These are phyloP conservation scores for Cnemophilus loriae DNA, from an alignment of 2,113 vertebrate species.

Conservation along the genomic window DNA sequence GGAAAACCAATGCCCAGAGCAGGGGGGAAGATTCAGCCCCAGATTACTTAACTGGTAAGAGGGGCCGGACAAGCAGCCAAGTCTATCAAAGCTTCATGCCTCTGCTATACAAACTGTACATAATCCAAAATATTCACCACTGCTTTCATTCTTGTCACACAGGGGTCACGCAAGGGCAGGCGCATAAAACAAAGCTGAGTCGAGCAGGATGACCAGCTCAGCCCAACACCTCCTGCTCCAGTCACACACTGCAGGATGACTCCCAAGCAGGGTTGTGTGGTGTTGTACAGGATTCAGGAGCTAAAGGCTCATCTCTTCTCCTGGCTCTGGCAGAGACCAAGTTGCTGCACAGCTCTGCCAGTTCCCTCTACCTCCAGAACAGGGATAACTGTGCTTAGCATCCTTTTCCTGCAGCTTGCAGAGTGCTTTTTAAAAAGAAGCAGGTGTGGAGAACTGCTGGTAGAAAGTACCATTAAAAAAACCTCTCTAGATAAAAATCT, in stretches of 20 bases:
- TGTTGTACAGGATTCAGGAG: not conserved
- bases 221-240: not conserved
- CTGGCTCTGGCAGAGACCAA: not conserved
- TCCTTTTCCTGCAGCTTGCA: not conserved
- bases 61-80: not conserved
- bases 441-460: not conserved
- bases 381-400: not conserved
- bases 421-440: not conserved
- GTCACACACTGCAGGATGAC: accelerated
- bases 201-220: not conserved
- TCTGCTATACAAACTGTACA: not conserved
- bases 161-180: not conserved
- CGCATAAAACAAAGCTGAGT: accelerated
- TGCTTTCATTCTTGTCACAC: not conserved
- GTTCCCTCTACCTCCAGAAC: not conserved
- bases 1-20: not conserved
- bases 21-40: not conserved
- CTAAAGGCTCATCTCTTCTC: not conserved
- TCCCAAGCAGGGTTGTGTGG: accelerated
- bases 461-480: not conserved
- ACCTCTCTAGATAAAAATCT: not conserved
- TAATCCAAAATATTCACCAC: not conserved
- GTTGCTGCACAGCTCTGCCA: not conserved
- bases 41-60: not conserved
- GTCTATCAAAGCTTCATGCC: not conserved